Evolutionary conservation across 2,888 invertebrate species (phyloP).

Genomic region (Xestia ashworthii): DNA sequence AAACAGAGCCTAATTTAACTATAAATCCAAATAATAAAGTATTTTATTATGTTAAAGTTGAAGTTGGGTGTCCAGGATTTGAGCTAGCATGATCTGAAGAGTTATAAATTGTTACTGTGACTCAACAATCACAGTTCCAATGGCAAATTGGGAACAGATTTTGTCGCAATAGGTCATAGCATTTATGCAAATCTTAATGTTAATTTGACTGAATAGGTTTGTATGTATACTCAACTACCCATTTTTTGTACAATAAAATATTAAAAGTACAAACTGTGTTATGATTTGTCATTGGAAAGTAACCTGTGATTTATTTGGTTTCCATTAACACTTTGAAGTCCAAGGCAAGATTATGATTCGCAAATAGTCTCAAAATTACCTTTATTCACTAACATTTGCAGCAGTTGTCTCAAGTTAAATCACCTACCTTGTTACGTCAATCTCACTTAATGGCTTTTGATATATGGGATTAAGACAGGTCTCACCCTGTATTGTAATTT

Average conservation of each 20-base stretch:
- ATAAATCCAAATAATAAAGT: conserved; percentile 68
- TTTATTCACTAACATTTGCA: background rate
- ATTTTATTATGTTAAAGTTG: conserved; percentile 73
- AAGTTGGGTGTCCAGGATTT: conserved; percentile 62
- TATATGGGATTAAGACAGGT: background rate
- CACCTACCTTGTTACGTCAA: background rate
- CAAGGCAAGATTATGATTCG: conserved; percentile 21
- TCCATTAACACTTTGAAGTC: background rate
- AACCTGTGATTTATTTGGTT: conserved; percentile 8
- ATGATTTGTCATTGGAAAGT: conserved; percentile 44
- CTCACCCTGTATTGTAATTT: conserved; percentile 1
- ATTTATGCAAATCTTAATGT: conserved; percentile 84
- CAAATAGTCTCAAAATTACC: background rate
- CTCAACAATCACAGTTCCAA: conserved; percentile 36
- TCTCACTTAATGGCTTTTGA: background rate
- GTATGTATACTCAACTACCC: conserved; percentile 82
- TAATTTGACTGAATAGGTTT: conserved; percentile 86
- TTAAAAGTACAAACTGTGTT: conserved; percentile 75
- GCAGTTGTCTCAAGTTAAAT: background rate
- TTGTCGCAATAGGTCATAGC: conserved; percentile 76
- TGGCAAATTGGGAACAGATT: conserved; percentile 63
- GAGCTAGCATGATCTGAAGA: conserved; percentile 76
- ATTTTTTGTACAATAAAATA: conserved; percentile 87
- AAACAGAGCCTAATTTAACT: conserved; percentile 78
- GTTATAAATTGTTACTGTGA: conserved; percentile 36